Evolutionary conservation across 2,113 vertebrate genomes (phyloP).

Genomic region (Cephalopterus ornatus): DNA sequence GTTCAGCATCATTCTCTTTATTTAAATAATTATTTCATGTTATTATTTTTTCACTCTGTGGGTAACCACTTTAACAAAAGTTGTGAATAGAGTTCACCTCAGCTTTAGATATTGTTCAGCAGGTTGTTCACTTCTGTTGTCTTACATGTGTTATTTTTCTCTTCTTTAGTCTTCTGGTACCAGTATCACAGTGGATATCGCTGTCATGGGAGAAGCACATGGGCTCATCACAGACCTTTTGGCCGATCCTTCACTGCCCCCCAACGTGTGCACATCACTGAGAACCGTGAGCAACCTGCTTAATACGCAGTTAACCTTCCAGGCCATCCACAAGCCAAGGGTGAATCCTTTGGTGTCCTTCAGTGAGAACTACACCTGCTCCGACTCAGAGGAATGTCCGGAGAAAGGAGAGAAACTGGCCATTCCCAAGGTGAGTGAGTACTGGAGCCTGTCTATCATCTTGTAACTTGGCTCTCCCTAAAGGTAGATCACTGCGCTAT

Average conservation of each 20-base stretch:
- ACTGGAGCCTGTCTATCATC: not conserved
- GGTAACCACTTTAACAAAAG: not conserved
- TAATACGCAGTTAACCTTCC: constrained; percentile 92
- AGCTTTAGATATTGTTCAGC: not conserved
- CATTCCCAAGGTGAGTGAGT: constrained; percentile 90
- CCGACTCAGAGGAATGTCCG: constrained; percentile 88
- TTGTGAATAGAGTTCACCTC: not conserved
- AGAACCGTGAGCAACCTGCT: constrained; percentile 95
- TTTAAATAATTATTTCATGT: not conserved
- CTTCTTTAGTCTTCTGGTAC: constrained; percentile 88
- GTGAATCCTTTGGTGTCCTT: constrained; percentile 80
- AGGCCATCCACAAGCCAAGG: constrained; percentile 88
- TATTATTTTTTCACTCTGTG: not conserved
- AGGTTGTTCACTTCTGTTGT: not conserved
- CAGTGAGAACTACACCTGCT: constrained; percentile 86
- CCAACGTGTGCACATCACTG: constrained; percentile 90
- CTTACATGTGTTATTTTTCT: not conserved
- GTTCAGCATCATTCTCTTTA: not conserved
- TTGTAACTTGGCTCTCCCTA: not conserved
- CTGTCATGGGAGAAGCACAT: constrained; percentile 97
- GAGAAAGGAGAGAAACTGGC: constrained; percentile 91
- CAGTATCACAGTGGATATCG: constrained; percentile 93
- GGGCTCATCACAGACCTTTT: constrained; percentile 95
- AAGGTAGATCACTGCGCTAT: not conserved
- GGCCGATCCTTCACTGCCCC: constrained; percentile 90